Base-by-base conservation (phyloP, 2,797 vertebrate species). In the Sphaeramia orbicularis region DNA sequence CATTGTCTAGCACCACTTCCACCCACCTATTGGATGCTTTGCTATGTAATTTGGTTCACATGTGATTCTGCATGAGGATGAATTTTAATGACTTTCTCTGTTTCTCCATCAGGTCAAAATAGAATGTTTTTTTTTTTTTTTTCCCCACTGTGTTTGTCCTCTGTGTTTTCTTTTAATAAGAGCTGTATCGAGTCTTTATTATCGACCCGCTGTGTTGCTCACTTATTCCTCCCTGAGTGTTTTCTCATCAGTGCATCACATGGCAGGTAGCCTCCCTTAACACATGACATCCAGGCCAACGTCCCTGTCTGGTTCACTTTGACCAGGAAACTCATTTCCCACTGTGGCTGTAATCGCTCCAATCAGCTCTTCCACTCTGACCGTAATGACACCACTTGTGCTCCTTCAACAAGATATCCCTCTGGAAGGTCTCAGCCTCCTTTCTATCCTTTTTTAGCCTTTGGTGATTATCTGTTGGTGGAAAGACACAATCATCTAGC, bases 251-350 rank as follows among this genome's bases (percentile, higher is more conserved):
- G 44, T n/a, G 35, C 59, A 55, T 62, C 59, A 69, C 47, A 52
- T 40, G 41, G 11, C 52, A 65, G 68, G 55, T 54, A 62, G 47
- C 68, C 42, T 63, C 58, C 24, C 16, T 30, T 15, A 65, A 78
- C n/a, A 30, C 19, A 10, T 13, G 24, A 61, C 14, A 4, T 18
- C 44, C 21, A 13, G 1, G 30, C 27, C 35, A 15, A 41, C 54
- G 40, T 72, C 72, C 65, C 40, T 21, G 40, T 50, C 63, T 16
- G 14, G 48, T 61, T 59, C 41, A 24, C 65, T 53, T 54, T 13
- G 21, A 38, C 35, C 2, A 10, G 40, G 44, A 36, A 51, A 57
- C 48, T 16, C 53, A 50, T 32, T 6, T 19, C 53, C 60, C n/a
- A 1, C 53, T 48, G 63, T n/a, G 32, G 41, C 72, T 16, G 30